phyloP scores from a whole-genome alignment of 2,888 invertebrate species.

The Tinea semifulvella region DNA sequence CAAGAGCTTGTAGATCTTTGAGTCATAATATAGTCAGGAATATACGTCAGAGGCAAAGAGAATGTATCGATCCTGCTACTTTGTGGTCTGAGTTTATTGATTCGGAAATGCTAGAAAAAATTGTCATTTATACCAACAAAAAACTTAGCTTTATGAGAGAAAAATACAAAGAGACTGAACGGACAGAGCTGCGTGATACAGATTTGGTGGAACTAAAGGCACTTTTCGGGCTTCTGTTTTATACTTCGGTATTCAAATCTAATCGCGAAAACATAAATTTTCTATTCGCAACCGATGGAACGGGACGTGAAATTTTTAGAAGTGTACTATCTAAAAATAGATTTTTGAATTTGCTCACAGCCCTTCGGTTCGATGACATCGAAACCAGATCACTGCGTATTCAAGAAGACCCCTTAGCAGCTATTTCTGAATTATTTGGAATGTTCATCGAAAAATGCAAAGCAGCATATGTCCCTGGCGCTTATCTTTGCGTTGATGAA shows the following conservation, averaged over 20 bases:
- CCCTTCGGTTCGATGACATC: background rate
- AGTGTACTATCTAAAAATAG: background rate
- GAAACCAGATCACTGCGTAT: background rate
- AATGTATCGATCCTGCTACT: slow-evolving; percentile 12
- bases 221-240: background rate
- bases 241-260: background rate
- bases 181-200: background rate
- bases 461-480: background rate
- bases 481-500: background rate
- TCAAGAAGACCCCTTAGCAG: background rate
- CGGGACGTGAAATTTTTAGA: background rate
- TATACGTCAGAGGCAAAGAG: slow-evolving; percentile 1
- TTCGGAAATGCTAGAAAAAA: background rate
- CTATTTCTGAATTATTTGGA: background rate
- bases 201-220: background rate
- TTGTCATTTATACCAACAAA: background rate
- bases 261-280: background rate
- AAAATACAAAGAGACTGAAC: background rate
- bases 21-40: slow-evolving; percentile 10
- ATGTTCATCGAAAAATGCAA: background rate
- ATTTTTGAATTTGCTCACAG: background rate
- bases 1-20: slow-evolving; percentile 10
- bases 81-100: background rate
- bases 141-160: background rate
- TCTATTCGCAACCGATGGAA: background rate